A percentile compares a stretch with the other conserved stretches of the same genome.
Conservation (phyloP, 2,888 invertebrate species). For the Phyto melanocephala region DNA sequence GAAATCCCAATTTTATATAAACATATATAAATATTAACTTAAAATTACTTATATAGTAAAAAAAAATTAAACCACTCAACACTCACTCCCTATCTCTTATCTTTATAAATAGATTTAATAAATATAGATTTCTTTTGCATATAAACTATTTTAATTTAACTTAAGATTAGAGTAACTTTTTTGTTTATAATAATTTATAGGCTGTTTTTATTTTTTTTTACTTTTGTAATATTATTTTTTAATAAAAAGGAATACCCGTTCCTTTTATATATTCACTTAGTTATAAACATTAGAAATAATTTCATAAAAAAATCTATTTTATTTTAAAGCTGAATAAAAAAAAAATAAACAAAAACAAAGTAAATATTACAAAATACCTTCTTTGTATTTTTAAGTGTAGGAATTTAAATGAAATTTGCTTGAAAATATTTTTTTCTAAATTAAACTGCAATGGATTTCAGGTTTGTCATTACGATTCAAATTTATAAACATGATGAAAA, state of each 20-base stretch:
- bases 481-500: too few species aligned
- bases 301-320: slow-evolving; percentile 32
- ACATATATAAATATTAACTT: slow-evolving; percentile 49
- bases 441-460: not conserved
- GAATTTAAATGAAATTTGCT: not conserved
- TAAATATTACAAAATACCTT: slow-evolving; percentile 1
- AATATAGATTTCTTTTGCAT: slow-evolving; percentile 51
- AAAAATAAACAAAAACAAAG: slow-evolving; percentile 43
- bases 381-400: slow-evolving; percentile 15
- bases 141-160: slow-evolving; percentile 38
- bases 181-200: slow-evolving; percentile 58
- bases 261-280: slow-evolving; percentile 27
- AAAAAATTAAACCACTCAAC: slow-evolving; percentile 30
- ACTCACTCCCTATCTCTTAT: slow-evolving; percentile 33
- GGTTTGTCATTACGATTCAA: slow-evolving; percentile 7
- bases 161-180: slow-evolving; percentile 35
- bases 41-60: slow-evolving; percentile 50
- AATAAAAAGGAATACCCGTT: not conserved
- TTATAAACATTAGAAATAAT: slow-evolving; percentile 40
- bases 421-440: not conserved
- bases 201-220: slow-evolving; percentile 60
- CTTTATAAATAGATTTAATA: slow-evolving; percentile 43
- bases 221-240: slow-evolving; percentile 30
- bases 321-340: slow-evolving; percentile 20
- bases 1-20: slow-evolving; percentile 55